Evolutionary conservation across 2,888 invertebrate genomes (phyloP), one percentile per base, ranked within the genome.

Genomic region (Catocala sponsa): DNA sequence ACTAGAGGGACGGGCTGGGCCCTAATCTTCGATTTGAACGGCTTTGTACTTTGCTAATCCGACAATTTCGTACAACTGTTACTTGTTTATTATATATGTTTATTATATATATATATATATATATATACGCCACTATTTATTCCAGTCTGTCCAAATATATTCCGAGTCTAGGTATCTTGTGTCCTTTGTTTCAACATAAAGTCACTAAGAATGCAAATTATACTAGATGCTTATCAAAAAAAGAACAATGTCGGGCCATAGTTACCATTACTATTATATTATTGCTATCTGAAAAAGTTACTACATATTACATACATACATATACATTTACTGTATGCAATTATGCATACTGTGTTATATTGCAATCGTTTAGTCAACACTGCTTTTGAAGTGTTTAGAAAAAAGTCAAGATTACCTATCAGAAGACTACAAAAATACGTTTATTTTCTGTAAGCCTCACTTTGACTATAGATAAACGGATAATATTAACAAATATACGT

Each of bases 391-490:
- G 35, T 38, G 35, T 9, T 25, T 25, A 25, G 25, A 48, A 59
- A 47, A 46, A 48, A 10, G 15, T 6, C 25, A 35, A 5, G 35
- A 52, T 60, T 56, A 46, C 43, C 48, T 63, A 47, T 42, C n/a
- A 58, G 6, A 38, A 38, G 32, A 6, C 12, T 15, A 48, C 44
- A 4, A 58, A 59, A 44, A 59, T 51, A 49, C 55, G 48, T 32
- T 32, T 46, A 15, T 44, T 50, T 59, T 35, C 6, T 9, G 52
- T 41, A 50, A 48, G 13, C 46, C n/a, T 51, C 9, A n/a, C 43
- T 35, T 33, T 52, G 43, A 63, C 63, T 48, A 58, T 11, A 65
- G 72, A 78, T 78, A 78, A 72, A 55, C 54, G 47, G 61, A 57
- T 72, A 63, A 56, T 68, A 59, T 75, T 43, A 15, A 59, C 55